Evolutionary conservation across 1,140 invertebrate genomes (phyloP), one percentile per base, ranked within the genome.

Genomic region (Drosophila lini): DNA sequence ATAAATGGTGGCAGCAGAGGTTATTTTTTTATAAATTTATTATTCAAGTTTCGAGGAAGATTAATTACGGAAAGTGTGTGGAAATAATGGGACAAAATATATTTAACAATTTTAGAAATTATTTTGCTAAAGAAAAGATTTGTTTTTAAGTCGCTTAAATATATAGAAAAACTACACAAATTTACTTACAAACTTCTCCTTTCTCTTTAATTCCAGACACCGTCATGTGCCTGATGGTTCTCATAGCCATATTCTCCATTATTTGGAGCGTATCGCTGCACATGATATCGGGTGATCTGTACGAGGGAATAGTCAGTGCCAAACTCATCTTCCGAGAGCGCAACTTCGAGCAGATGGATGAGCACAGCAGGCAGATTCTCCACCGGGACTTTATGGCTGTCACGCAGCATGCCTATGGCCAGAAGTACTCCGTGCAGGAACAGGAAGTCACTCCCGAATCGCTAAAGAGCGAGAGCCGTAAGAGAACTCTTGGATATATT

Each of bases 281-380:
- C 41, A 78, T 91, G 64, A 40, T 91, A 38, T 89, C 90, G 5
- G 81, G 78, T 6, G 90, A 91, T 62, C 73, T 91, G 57, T 68
- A 85, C 19, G 78, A 90, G 73, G 86, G 90, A 63, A 79, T 91
- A 40, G 80, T 91, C 22, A 91, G 90, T 89, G 86, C 78, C 74
- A 91, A 91, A 81, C 52, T 91, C 40, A 63, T 76, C 48, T 91
- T 91, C 52, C 78, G 76, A 38, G 73, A 89, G 16, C 78, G 90
- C 11, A 74, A 90, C 53, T 77, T 81, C 7, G 70, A 47, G 5
- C 68, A 75, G 61, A 78, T 90, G 80, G 78, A 82, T 28, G 71
- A 88, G 6, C 55, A 50, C n/a, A 80, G 81, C 48, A 88, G 67
- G 15, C 61, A 80, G 44, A 85, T 90, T 7, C 77, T 85, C 5